These are phyloP conservation scores for Echeneis naucrates DNA, from an alignment of 2,797 vertebrate genomes.

Conservation along the genomic window DNA sequence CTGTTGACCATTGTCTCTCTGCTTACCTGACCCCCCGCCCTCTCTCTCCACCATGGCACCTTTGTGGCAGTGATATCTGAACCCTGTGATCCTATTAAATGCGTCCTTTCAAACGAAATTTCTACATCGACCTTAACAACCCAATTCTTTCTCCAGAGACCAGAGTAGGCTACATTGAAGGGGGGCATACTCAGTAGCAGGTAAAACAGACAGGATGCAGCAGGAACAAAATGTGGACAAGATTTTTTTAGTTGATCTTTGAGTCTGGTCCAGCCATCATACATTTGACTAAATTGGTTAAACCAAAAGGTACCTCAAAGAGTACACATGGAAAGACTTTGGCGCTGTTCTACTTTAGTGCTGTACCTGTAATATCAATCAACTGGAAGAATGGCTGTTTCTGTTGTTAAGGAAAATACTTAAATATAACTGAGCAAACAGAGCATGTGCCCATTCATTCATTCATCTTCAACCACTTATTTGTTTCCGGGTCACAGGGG, in stretches of 20 bases:
- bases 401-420: not conserved
- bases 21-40: conserved; percentile 69
- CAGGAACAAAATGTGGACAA: conserved; percentile 7
- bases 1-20: conserved; percentile 78
- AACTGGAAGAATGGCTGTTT: not conserved
- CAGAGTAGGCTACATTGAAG: conserved; percentile 38
- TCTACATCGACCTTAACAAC: conserved; percentile 56
- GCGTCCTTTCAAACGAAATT: conserved; percentile 75
- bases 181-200: conserved; percentile 5
- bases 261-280: conserved; percentile 35
- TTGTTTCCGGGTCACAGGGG: no score
- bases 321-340: not conserved
- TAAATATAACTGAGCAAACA: not conserved
- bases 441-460: no score
- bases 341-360: no score
- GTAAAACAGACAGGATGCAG: conserved; percentile 6
- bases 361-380: not conserved
- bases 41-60: conserved; percentile 58
- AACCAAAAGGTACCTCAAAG: conserved; percentile 11
- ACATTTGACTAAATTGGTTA: conserved; percentile 32
- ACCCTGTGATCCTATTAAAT: conserved; percentile 74
- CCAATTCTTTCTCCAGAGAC: conserved; percentile 54
- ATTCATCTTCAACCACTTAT: no score
- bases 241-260: no score
- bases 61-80: conserved; percentile 82